Conservation (phyloP, 2,113 vertebrate genomes). For the Sceloporus undulatus region DNA sequence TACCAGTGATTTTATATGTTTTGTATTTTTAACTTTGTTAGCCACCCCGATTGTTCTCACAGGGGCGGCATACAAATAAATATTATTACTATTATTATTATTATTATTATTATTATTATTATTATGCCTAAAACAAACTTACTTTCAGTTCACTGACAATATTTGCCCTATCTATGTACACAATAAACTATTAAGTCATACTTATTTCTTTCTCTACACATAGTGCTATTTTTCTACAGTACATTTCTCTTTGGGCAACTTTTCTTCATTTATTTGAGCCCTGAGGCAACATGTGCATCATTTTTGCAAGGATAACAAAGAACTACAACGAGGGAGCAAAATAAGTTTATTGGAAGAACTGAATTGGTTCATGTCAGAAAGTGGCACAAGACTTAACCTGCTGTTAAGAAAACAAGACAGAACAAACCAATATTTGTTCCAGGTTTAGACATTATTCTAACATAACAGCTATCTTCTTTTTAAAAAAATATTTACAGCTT, state of each 20-base stretch:
- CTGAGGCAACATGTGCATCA: not conserved
- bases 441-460: not conserved
- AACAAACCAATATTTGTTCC: slow-evolving; percentile 13
- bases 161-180: not conserved
- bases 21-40: too few relatives aligned
- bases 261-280: not conserved
- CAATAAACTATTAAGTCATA: not conserved
- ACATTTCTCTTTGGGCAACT: not conserved
- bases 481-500: slow-evolving; percentile 56
- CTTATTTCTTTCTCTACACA: not conserved
- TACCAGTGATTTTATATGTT: too few relatives aligned
- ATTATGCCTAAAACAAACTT: not conserved
- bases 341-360: slow-evolving; percentile 4
- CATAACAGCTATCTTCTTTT: slow-evolving; percentile 21
- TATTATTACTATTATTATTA: too few relatives aligned
- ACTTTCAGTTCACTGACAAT: not conserved
- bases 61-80: too few relatives aligned
- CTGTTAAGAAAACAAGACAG: not conserved
- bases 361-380: not conserved
- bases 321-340: not conserved
- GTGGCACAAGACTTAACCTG: not conserved
- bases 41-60: too few relatives aligned
- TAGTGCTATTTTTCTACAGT: not conserved
- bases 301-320: not conserved
- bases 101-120: not conserved